Base-by-base conservation (phyloP, 2,113 vertebrate genomes). In the Rana temporaria region DNA sequence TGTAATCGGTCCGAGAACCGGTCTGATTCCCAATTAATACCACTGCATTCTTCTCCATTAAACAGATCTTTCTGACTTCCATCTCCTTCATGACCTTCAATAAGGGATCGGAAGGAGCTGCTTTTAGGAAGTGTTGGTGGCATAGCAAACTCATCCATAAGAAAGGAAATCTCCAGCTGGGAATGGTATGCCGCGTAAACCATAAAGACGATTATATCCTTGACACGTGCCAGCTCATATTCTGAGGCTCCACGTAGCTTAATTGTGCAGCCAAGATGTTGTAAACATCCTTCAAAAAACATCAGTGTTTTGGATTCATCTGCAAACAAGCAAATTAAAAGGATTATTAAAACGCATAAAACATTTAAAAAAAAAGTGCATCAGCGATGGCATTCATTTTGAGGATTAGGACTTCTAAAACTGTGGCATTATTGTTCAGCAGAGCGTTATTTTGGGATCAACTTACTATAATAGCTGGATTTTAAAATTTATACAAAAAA, bases 111-210 rank as follows among this genome's bases (percentile, higher is more conserved):
- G 85, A 98, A 96, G 7, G 96, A 97, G 63, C 91, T 75, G 78
- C 91, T 96, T 82, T 94, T 95, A 11, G 91, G 85, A 65, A 97
- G 85, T 34, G 92, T 96, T 56, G 98, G 98, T 0, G 98, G 98
- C 98, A 99, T 99, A 60, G 98, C 98, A 82, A 99, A 99, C 84
- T 99, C 98, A 68, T 99, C 98, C 98, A 99, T 99, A 79, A 99
- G 97, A 86, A 99, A 99, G n/a, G 98, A 99, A 82, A 99, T 98
- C 90, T 99, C 98, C 65, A 99, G 91, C 87, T 98, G 97, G 22
- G 96, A 99, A 92, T 99, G 98, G 88, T 99, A 99, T 70, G 98
- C 98, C 73, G 98, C 97, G 65, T 95, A 99, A 87, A 97, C 87
- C 98, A 99, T 99, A 85, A 99, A 95, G 86, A 96, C 94, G 0